Evolutionary conservation across 2,113 vertebrate genomes (phyloP).

Genomic region (Corythoichthys intestinalis): DNA sequence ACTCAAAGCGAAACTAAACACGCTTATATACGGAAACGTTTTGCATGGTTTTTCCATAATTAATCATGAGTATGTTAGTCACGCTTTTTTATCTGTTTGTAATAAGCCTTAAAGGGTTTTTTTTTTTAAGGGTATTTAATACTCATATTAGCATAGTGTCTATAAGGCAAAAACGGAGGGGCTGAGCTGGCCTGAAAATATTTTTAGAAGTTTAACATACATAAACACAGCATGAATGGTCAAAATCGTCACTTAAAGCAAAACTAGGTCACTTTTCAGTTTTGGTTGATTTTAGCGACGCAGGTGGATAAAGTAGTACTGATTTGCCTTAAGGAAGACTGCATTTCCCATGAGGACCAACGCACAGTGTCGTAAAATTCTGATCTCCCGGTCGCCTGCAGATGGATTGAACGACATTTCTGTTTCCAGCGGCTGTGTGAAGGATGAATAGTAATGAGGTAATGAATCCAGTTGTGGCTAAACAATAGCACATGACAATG

Average conservation of each 20-base stretch:
- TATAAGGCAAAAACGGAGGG: neutral
- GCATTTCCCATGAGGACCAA: too few species aligned
- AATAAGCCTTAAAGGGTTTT: neutral
- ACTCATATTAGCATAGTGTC: neutral
- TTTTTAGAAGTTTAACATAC: neutral
- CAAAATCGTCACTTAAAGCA: neutral
- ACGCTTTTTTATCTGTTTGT: slow-evolving; percentile 1
- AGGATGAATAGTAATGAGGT: too few species aligned
- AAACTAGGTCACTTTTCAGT: too few species aligned
- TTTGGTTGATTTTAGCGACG: too few species aligned
- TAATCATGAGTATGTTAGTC: neutral
- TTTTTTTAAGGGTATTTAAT: neutral
- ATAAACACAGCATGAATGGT: neutral
- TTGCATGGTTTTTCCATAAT: slow-evolving; percentile 2
- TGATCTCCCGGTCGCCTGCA: too few species aligned
- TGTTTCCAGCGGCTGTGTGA: too few species aligned
- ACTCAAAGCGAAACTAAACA: neutral
- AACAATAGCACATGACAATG: too few species aligned
- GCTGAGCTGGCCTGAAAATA: neutral
- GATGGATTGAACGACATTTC: too few species aligned
- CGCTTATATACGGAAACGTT: neutral
- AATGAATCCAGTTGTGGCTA: too few species aligned
- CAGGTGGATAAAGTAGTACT: too few species aligned
- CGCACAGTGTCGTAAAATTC: too few species aligned
- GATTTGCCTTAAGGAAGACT: too few species aligned